Evolutionary conservation across 1,140 invertebrate genomes (phyloP), one percentile per base, ranked within the genome.

Genomic region (Geopemphigus sp.): DNA sequence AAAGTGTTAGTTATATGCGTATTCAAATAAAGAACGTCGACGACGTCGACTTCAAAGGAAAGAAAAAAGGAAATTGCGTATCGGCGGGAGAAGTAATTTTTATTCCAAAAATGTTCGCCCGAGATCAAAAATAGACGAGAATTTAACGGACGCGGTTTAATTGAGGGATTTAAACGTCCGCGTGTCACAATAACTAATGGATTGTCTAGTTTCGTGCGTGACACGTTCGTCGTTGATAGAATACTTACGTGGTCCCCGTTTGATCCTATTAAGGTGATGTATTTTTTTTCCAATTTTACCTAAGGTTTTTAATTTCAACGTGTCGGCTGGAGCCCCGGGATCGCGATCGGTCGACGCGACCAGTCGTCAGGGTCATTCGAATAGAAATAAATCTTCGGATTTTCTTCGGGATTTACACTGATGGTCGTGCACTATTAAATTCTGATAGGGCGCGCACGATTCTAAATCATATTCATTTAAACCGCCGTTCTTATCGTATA

Each of bases 361-460:
- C 39, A 22, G 39, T n/a, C 32, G 10, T 61, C 39, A 19, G 14
- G 56, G 74, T 78, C 74, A 78, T 78, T 63, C 74, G 39, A 50
- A 63, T 5, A 61, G 39, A 19, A 78, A 45, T 6, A 78, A 12
- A 45, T 63, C 74, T 63, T 47, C 74, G 15, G 74, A 78, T 32
- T 50, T 61, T 17, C 32, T 26, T 12, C 24, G 22, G n/a, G 72
- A 76, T 54, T 59, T 76, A n/a, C 32, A 63, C 57, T 19, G 54
- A 17, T 19, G 57, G 39, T 78, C 74, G 12, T 45, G 56, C 47
- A 50, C 47, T 19, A 26, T 53, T n/a, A 50, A 14, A 26, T 39
- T 17, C 24, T 24, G 72, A 19, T 76, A 63, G 0, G 54, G 39
- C 0, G 12, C 39, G 10, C 74, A 78, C 22, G 74, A 78, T 50